phyloP scores from a whole-genome alignment of 2,888 invertebrate species.

The Drosophila pegasa region DNA sequence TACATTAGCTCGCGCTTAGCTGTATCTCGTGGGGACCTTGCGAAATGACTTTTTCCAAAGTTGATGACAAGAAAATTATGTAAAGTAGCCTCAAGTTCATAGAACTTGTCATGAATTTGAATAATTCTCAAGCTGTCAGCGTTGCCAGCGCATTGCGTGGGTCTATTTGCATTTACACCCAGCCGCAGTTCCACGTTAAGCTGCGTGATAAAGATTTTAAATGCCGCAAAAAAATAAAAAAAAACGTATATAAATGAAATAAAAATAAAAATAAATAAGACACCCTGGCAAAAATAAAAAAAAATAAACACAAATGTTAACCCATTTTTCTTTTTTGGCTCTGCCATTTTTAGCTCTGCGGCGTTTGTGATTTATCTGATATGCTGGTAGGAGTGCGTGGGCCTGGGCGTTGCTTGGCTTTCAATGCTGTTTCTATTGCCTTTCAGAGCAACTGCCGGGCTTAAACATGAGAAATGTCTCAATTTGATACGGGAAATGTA shows the following conservation, averaged over 20 bases:
- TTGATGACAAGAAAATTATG: conserved; percentile 65
- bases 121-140: conserved; percentile 58
- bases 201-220: conserved; percentile 42
- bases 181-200: conserved; percentile 17
- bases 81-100: conserved; percentile 64
- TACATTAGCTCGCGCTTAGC: not conserved
- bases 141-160: conserved; percentile 15
- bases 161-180: conserved; percentile 34
- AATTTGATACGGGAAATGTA: conserved; percentile 23
- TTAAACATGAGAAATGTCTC: conserved; percentile 38
- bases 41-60: conserved; percentile 44
- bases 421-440: conserved; percentile 11
- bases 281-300: not conserved
- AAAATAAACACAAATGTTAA: conserved; percentile 14
- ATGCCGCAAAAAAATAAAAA: conserved; percentile 10
- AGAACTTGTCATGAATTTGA: conserved; percentile 67
- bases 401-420: not conserved
- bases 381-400: not conserved
- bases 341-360: conserved; percentile 9
- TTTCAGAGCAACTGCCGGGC: conserved; percentile 34
- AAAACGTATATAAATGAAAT: not conserved
- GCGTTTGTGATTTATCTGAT: conserved; percentile 56
- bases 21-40: conserved; percentile 6
- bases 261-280: not conserved
- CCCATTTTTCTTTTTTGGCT: conserved; percentile 29